A percentile compares a stretch with the other conserved stretches of the same genome.
These are phyloP conservation scores for Habroteleia sp. DNA, from an alignment of 2,888 invertebrate genomes.

Conservation along the genomic window DNA sequence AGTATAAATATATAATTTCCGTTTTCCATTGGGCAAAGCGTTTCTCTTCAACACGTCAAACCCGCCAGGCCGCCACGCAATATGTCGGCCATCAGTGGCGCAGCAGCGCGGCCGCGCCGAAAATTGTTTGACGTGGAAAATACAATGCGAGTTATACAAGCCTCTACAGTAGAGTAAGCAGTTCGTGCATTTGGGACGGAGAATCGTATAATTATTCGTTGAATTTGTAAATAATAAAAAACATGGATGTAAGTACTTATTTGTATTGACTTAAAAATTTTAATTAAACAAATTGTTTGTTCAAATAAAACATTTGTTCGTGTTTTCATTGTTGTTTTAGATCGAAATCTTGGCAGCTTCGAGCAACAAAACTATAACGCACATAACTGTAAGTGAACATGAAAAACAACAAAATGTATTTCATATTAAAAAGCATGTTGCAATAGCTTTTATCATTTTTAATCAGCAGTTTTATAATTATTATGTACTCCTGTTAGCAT, in stretches of 20 bases:
- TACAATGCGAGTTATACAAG: not conserved
- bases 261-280: not conserved
- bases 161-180: conserved; percentile 40
- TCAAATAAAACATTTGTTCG: not conserved
- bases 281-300: not conserved
- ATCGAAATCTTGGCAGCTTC: conserved; percentile 79
- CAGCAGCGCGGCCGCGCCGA: not conserved
- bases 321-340: conserved; percentile 71
- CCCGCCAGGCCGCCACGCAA: too few species aligned
- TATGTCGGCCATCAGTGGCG: not conserved
- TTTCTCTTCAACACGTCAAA: too few species aligned
- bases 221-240: conserved; percentile 56
- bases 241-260: conserved; percentile 38
- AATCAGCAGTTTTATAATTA: too few species aligned
- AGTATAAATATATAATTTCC: too few species aligned
- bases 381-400: conserved; percentile 77
- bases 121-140: not conserved
- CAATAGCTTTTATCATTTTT: too few species aligned
- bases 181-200: conserved; percentile 40
- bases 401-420: too few species aligned
- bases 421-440: too few species aligned
- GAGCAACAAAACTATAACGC: conserved; percentile 75
- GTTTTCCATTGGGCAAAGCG: too few species aligned
- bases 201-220: conserved; percentile 33
- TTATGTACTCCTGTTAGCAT: too few species aligned